These are phyloP conservation scores for Penaeus chinensis DNA, from an alignment of 1,140 invertebrate genomes.

Conservation along the genomic window DNA sequence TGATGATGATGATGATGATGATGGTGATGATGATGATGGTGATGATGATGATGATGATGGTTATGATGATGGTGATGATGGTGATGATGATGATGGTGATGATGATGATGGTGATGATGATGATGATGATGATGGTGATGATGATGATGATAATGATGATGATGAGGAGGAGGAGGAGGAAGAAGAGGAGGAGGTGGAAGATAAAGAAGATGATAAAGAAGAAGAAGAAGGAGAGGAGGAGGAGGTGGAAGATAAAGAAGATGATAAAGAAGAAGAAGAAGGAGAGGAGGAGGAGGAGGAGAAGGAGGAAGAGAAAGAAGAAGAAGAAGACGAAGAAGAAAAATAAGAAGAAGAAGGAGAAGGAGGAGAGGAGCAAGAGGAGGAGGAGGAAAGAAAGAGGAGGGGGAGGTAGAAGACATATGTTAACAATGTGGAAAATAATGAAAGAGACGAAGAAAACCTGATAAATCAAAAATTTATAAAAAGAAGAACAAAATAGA, in stretches of 20 bases:
- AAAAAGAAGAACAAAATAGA: too few species aligned
- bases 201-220: not conserved
- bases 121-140: too few species aligned
- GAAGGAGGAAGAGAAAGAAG: not conserved
- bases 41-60: too few species aligned
- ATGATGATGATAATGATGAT: too few species aligned
- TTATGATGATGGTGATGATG: too few species aligned
- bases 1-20: too few species aligned
- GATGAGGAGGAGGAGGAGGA: too few species aligned
- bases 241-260: not conserved
- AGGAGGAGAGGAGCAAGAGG: not conserved
- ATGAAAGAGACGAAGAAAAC: not conserved
- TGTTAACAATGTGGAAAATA: not conserved
- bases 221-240: slow-evolving; percentile 14
- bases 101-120: too few species aligned
- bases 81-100: too few species aligned
- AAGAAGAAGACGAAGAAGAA: not conserved
- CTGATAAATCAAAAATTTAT: too few species aligned
- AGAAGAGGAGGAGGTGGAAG: not conserved
- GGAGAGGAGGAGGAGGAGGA: not conserved
- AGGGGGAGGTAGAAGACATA: not conserved
- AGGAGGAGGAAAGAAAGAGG: not conserved
- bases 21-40: too few species aligned
- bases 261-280: not conserved
- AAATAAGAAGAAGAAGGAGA: not conserved